Base-by-base conservation (phyloP, 2,888 invertebrate species). In the Flabesymbios commensalis region DNA sequence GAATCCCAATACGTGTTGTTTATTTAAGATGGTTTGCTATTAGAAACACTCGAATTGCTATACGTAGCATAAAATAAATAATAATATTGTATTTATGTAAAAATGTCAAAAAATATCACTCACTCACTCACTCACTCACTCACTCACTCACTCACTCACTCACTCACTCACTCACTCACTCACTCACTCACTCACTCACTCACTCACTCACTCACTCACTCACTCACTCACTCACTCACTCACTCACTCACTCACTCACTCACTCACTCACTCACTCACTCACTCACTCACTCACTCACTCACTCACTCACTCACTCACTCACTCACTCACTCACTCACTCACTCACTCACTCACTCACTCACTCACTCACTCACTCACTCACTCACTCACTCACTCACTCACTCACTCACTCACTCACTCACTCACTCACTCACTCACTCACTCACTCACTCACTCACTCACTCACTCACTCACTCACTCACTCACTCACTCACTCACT, bases 241-340 rank as follows among this genome's bases (percentile, higher is more conserved):
- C 39, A 17, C n/a, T 39, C 39, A 39, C 39, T 39, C 39, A 14
- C 39, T 39, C 39, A 14, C 39, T 17, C 39, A 31, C 1, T 52
- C 52, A 14, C 52, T 52, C 42, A 31, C 42, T 33, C 41, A 17
- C 41, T 52, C 36, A 22, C 41, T 52, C 36, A 29, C 52, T 2
- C 52, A 29, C 36, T 52, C 52, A 22, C 52, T 52, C 52, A 29
- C 26, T 33, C 31, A 29, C 52, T 52, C 52, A 22, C 31, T 52
- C 52, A 29, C 31, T 33, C 52, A 29, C 52, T 52, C 52, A 22
- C 52, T 52, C 52, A 29, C 52, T 33, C 52, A 29, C 31, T 52
- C 52, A 22, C 52, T 52, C 31, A 29, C 52, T 33, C 52, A 17
- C 31, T 52, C 52, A 22, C 52, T 31, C 31, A 29, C 52, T 22